phyloP scores from a whole-genome alignment of 2,797 vertebrate species.

The Peromyscus nudipes region DNA sequence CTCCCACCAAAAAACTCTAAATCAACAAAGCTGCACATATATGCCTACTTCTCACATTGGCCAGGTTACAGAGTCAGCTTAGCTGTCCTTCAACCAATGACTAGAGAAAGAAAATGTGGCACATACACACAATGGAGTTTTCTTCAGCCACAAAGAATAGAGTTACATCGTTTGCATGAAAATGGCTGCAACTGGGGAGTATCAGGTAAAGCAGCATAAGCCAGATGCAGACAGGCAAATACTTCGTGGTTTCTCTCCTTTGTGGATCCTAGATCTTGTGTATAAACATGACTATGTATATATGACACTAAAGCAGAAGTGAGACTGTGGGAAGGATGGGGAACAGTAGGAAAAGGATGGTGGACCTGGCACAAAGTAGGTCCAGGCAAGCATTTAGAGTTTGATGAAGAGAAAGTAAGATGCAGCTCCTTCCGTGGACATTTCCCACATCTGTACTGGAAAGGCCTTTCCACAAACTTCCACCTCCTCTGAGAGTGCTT shows the following conservation, averaged over 20 bases:
- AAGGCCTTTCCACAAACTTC: conserved; percentile 1
- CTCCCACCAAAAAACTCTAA: background rate
- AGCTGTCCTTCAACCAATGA: background rate
- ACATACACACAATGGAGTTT: too few species aligned
- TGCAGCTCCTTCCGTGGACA: background rate
- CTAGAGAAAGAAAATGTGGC: background rate
- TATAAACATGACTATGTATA: background rate
- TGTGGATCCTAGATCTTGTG: background rate
- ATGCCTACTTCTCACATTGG: too few species aligned
- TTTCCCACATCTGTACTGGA: background rate
- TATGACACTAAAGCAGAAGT: background rate
- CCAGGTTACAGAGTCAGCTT: background rate
- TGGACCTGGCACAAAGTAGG: background rate
- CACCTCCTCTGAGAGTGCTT: background rate
- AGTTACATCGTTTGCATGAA: background rate
- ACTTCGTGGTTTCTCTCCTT: background rate
- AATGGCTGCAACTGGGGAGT: background rate
- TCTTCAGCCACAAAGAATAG: background rate
- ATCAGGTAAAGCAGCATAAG: background rate
- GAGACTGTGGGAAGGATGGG: background rate
- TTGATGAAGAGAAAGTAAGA: background rate
- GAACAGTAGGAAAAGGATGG: background rate
- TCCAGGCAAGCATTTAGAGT: background rate
- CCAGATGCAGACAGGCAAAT: background rate
- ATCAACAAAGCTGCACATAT: background rate